phyloP scores from a whole-genome alignment of 2,888 invertebrate genomes.

The Drosophila anceps region DNA sequence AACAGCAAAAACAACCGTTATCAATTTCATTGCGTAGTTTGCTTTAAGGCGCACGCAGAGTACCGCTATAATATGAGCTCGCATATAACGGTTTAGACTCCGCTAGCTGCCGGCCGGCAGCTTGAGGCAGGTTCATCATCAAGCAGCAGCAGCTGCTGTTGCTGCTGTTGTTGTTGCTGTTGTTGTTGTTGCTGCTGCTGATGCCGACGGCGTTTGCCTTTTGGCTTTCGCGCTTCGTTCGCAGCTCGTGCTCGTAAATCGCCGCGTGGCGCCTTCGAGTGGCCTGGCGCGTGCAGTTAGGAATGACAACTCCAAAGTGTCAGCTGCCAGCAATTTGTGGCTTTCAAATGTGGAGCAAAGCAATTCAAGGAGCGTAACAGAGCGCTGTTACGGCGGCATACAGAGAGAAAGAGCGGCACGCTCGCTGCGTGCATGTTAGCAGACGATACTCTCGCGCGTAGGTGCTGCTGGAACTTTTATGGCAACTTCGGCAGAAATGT shows the following conservation, averaged over 20 bases:
- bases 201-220: slow-evolving; percentile 25
- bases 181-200: slow-evolving; percentile 9
- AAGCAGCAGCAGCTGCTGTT: slow-evolving; percentile 2
- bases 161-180: slow-evolving; percentile 7
- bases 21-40: slow-evolving; percentile 17
- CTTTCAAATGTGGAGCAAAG: slow-evolving; percentile 69
- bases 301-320: slow-evolving; percentile 69
- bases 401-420: slow-evolving; percentile 13
- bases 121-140: slow-evolving; percentile 66
- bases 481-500: slow-evolving; percentile 48
- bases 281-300: slow-evolving; percentile 37
- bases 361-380: slow-evolving; percentile 25
- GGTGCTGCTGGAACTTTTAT: slow-evolving; percentile 53
- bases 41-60: slow-evolving; percentile 19
- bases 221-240: slow-evolving; percentile 54
- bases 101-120: slow-evolving; percentile 57
- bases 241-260: slow-evolving; percentile 54
- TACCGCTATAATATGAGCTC: slow-evolving; percentile 13
- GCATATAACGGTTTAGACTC: slow-evolving; percentile 13
- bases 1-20: slow-evolving; percentile 10
- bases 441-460: neutral
- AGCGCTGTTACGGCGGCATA: slow-evolving; percentile 1
- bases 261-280: slow-evolving; percentile 34
- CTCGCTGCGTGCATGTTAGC: neutral
- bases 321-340: slow-evolving; percentile 73